phyloP scores from a whole-genome alignment of 2,888 invertebrate genomes.

The Adelognathus sp. region DNA sequence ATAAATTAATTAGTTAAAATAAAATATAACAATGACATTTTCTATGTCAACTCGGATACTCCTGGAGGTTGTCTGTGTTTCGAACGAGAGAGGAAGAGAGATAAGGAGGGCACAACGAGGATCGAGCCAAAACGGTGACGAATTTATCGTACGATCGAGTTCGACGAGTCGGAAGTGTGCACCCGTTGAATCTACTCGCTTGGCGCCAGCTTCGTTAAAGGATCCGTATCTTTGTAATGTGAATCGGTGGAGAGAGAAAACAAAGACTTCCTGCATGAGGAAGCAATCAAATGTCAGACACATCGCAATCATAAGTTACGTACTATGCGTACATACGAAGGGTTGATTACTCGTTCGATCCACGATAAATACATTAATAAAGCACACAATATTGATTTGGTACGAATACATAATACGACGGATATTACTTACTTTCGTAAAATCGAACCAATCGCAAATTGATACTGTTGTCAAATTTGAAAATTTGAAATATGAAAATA shows the following conservation, averaged over 20 bases:
- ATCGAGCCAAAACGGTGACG: not conserved
- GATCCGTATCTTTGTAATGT: not conserved
- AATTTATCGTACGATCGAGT: not conserved
- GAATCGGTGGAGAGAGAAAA: constrained; percentile 35
- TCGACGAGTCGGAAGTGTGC: not conserved
- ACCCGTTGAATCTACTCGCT: not conserved
- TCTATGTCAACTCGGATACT: not conserved
- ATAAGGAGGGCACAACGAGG: too few species aligned
- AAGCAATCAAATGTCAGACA: too few species aligned
- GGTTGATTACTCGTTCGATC: too few species aligned
- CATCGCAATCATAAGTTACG: too few species aligned
- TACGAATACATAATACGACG: too few species aligned
- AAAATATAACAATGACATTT: not conserved
- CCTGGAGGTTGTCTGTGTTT: constrained; percentile 3
- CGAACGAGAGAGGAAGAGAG: not conserved
- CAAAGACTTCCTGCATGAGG: too few species aligned
- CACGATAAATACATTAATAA: too few species aligned
- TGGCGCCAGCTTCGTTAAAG: not conserved
- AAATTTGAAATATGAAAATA: not conserved
- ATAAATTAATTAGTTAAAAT: not conserved
- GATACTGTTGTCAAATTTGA: not conserved
- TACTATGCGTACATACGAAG: too few species aligned
- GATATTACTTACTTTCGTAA: not conserved
- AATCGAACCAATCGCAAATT: not conserved
- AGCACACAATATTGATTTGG: too few species aligned